Evolutionary conservation across 2,113 vertebrate species (phyloP).

Genomic region (Mastomys natalensis): DNA sequence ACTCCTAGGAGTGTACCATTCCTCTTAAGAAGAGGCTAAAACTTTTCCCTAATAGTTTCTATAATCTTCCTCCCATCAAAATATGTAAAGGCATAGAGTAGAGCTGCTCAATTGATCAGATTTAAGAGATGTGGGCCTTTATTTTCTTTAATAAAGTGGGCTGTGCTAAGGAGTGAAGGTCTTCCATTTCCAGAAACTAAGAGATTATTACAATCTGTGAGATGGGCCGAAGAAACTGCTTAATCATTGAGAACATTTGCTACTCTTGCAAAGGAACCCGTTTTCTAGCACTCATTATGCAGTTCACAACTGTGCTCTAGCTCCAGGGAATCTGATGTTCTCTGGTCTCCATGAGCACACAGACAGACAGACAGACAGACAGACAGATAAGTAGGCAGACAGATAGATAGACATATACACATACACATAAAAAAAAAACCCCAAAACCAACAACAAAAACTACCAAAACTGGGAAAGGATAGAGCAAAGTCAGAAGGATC

Average conservation of each 20-base stretch:
- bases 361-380: background rate
- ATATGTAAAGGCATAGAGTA: conserved; percentile 25
- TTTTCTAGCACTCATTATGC: background rate
- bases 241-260: background rate
- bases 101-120: background rate
- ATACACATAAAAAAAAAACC: too few relatives aligned
- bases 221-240: background rate
- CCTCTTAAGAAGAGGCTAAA: background rate
- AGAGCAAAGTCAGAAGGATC: background rate
- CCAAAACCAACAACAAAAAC: too few relatives aligned
- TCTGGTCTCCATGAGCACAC: background rate
- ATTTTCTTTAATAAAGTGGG: background rate
- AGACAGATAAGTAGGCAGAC: too few relatives aligned
- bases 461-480: conserved; percentile 9
- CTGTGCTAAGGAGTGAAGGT: background rate
- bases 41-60: conserved; percentile 23
- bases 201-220: conserved; percentile 10
- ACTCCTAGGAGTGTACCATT: too few relatives aligned
- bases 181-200: conserved; percentile 41
- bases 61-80: background rate
- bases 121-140: background rate
- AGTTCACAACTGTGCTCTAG: background rate
- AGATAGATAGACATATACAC: too few relatives aligned
- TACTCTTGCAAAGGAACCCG: background rate
- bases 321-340: background rate